A percentile compares a stretch with the other conserved stretches of the same genome.
Evolutionary conservation across 2,888 invertebrate species (phyloP).

Genomic region (Apotomis turbidana): DNA sequence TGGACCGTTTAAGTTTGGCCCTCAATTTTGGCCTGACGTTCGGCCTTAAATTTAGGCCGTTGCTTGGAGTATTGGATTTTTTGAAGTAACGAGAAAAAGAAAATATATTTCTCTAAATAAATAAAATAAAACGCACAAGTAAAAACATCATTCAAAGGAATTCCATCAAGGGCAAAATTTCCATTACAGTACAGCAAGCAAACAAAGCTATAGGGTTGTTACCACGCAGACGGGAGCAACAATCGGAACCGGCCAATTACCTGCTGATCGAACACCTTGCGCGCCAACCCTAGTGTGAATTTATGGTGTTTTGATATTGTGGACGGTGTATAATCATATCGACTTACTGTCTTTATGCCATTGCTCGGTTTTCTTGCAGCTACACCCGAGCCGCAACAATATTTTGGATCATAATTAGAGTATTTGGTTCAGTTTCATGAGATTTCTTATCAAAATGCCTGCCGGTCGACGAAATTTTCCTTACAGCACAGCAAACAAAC

Average conservation of each 20-base stretch:
- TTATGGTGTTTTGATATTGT: slow-evolving; percentile 15
- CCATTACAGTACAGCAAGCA: slow-evolving; percentile 31
- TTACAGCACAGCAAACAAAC: slow-evolving; percentile 43
- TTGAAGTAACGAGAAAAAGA: too few relatives aligned
- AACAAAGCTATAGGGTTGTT: slow-evolving; percentile 48
- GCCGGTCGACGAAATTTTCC: background rate
- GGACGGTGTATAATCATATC: slow-evolving; percentile 3
- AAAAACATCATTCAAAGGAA: background rate
- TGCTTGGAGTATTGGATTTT: too few relatives aligned
- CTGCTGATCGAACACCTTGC: slow-evolving; percentile 74
- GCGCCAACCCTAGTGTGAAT: slow-evolving; percentile 44
- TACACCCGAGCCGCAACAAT: too few relatives aligned
- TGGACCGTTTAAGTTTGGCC: too few relatives aligned
- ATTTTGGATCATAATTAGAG: too few relatives aligned
- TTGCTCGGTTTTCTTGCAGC: too few relatives aligned
- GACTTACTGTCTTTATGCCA: background rate
- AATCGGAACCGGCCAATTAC: slow-evolving; percentile 76
- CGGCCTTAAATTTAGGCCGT: too few relatives aligned
- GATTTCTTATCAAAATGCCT: too few relatives aligned
- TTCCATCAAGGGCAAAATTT: slow-evolving; percentile 14
- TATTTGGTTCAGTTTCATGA: too few relatives aligned
- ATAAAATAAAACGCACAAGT: too few relatives aligned
- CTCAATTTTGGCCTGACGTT: too few relatives aligned
- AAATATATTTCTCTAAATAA: too few relatives aligned
- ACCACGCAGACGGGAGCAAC: slow-evolving; percentile 48